Conservation (phyloP, 1,140 invertebrate species). For the Pseudoatta argentina region DNA sequence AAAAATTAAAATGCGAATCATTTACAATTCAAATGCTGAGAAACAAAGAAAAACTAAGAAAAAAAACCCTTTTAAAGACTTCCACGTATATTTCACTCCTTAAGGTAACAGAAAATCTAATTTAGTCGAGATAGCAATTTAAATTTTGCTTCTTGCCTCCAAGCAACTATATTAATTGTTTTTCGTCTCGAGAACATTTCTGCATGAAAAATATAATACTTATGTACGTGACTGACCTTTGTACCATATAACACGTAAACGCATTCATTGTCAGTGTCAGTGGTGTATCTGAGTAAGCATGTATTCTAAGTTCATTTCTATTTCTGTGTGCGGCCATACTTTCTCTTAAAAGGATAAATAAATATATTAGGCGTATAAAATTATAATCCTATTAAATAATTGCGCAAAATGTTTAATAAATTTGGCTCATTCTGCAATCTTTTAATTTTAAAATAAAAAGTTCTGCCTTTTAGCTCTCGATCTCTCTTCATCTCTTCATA, state of each 20-base stretch:
- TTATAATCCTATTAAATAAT: not conserved
- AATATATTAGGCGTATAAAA: not conserved
- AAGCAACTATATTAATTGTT: not conserved
- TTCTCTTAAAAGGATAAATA: not conserved
- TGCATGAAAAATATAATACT: not conserved
- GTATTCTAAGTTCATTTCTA: not conserved
- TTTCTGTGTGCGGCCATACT: not conserved
- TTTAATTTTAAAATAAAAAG: not conserved
- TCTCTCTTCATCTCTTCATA: not conserved
- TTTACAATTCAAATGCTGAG: not conserved
- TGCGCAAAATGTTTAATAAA: not conserved
- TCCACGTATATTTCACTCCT: not conserved
- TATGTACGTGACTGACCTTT: constrained; percentile 23
- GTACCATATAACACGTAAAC: not conserved
- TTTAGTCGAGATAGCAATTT: constrained; percentile 18
- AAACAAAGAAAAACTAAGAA: not conserved
- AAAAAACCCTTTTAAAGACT: not conserved
- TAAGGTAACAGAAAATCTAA: constrained; percentile 12
- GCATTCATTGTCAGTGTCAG: not conserved
- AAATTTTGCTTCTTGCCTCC: not conserved
- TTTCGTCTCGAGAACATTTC: not conserved
- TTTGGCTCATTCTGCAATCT: not conserved
- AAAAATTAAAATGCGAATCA: not conserved
- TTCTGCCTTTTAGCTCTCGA: not conserved
- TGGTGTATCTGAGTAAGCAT: not conserved